Percentiles rank a stretch among this genome's conserved stretches.
Conservation (phyloP, 2,113 vertebrate species). For the Hypocryptadius cinnamomeus region DNA sequence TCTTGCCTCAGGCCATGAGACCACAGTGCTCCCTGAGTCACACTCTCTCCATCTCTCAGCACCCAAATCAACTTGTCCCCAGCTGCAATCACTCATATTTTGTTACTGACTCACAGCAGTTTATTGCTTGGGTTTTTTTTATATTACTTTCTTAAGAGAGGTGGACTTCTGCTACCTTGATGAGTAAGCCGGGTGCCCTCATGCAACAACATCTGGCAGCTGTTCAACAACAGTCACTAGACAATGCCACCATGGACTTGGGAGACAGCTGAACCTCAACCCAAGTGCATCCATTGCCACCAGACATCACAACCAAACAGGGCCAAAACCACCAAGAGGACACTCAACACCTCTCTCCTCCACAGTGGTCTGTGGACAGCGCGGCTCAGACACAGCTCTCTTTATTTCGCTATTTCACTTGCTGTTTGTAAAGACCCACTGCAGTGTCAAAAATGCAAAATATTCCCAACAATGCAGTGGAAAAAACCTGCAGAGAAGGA, state of each 20-base stretch:
- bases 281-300: not conserved
- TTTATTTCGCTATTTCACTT: not conserved
- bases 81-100: not conserved
- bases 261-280: not conserved
- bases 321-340: not conserved
- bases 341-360: not conserved
- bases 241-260: not conserved
- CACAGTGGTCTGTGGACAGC: accelerated
- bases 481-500: not conserved
- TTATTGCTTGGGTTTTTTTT: not conserved
- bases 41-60: not conserved
- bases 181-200: not conserved
- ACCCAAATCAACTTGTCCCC: not conserved
- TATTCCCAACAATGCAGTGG: not conserved
- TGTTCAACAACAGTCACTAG: not conserved
- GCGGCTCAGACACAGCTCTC: not conserved
- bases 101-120: not conserved
- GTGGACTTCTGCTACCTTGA: not conserved
- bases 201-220: not conserved
- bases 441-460: not conserved
- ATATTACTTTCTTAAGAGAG: not conserved
- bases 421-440: not conserved
- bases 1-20: not conserved
- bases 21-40: accelerated
- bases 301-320: not conserved